These are phyloP conservation scores for Disparrhopalites patrizii DNA, from an alignment of 2,888 invertebrate species.

Conservation along the genomic window DNA sequence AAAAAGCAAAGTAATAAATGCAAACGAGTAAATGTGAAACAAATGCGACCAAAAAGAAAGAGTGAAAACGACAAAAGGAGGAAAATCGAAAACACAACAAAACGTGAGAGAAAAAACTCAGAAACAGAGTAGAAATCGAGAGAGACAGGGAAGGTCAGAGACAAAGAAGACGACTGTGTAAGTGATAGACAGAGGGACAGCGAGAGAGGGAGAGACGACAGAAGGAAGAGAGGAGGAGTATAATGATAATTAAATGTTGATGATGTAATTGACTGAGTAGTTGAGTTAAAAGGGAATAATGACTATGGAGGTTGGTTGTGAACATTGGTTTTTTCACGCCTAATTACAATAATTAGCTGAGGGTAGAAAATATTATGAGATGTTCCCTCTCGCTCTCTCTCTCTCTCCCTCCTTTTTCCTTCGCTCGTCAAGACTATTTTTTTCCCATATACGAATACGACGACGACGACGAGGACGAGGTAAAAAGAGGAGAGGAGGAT, in stretches of 20 bases:
- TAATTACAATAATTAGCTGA: slow-evolving; percentile 42
- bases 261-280: slow-evolving; percentile 28
- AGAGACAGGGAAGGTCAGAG: not conserved
- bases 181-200: not conserved
- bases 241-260: slow-evolving; percentile 30
- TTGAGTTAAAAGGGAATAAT: slow-evolving; percentile 19
- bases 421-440: not conserved
- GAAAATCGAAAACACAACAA: too few relatives aligned
- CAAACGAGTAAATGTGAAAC: too few relatives aligned
- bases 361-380: slow-evolving; percentile 33
- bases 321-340: slow-evolving; percentile 33
- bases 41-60: too few relatives aligned
- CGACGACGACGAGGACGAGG: not conserved
- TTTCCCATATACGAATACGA: not conserved
- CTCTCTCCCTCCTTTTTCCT: not conserved
- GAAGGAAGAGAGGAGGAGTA: too few relatives aligned
- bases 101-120: too few relatives aligned
- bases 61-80: too few relatives aligned
- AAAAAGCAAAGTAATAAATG: not conserved
- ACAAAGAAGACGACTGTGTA: not conserved
- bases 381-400: slow-evolving; percentile 6
- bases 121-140: not conserved
- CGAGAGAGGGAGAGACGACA: not conserved
- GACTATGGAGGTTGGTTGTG: slow-evolving; percentile 17
- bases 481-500: slow-evolving; percentile 7